phyloP scores from a whole-genome alignment of 2,113 vertebrate genomes.

The Eulemur macaco region DNA sequence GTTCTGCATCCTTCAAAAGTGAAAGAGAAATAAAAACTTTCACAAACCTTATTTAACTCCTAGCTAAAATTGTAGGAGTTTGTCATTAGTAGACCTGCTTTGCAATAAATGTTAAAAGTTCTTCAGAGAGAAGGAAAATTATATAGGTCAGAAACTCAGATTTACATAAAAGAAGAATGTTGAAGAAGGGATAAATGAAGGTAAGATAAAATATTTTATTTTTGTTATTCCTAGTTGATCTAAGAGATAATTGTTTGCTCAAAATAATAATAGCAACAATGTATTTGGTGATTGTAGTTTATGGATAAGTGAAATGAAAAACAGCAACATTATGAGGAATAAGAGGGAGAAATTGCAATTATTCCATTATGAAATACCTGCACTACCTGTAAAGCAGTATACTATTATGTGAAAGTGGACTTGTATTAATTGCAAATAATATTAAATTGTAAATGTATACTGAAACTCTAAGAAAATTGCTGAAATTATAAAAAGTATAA shows the following conservation, averaged over 20 bases:
- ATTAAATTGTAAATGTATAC: not conserved
- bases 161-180: not conserved
- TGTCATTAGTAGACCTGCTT: not conserved
- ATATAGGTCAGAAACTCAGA: not conserved
- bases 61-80: not conserved
- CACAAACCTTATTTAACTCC: no score
- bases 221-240: not conserved
- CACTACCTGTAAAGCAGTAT: not conserved
- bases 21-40: not conserved
- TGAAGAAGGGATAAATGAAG: not conserved
- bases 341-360: not conserved
- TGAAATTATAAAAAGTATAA: not conserved
- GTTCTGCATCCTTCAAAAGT: not conserved
- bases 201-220: not conserved
- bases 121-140: not conserved
- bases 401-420: not conserved
- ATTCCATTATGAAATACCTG: not conserved
- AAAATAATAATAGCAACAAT: constrained; percentile 2
- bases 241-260: not conserved
- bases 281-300: not conserved
- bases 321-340: not conserved
- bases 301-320: not conserved
- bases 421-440: not conserved
- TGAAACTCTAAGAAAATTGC: not conserved
- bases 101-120: not conserved